A percentile compares a stretch with the other conserved stretches of the same genome.
Evolutionary conservation across 30 jellyfish, hydroid and myxozoan genomes (phyloP).

Genomic region (Hydra vulgaris): DNA sequence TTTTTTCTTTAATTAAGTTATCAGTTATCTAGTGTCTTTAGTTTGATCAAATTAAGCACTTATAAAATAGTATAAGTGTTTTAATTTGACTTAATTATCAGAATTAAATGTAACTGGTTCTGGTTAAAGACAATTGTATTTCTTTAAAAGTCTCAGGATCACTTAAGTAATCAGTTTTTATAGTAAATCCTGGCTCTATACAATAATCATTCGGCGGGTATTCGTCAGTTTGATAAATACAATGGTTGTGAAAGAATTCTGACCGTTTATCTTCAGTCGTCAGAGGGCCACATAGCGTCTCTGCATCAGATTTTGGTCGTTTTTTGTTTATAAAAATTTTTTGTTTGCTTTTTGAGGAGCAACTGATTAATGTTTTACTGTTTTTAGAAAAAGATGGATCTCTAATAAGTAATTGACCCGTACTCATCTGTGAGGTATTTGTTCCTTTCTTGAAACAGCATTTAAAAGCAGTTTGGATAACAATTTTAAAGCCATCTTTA

Average conservation of each 20-base stretch:
- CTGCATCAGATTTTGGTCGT: neutral
- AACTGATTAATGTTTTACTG: no score
- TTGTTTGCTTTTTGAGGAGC: neutral
- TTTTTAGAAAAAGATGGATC: no score
- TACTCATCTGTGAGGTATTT: no score
- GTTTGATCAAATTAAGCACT: no score
- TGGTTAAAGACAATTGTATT: neutral
- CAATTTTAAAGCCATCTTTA: conserved; percentile 78
- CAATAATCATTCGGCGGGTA: neutral
- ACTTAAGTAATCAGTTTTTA: neutral
- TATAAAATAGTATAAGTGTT: no score
- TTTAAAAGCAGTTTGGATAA: conserved; percentile 41
- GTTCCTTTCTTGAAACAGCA: neutral
- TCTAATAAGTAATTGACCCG: no score
- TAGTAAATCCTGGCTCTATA: neutral
- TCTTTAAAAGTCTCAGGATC: neutral
- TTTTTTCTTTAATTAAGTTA: no score
- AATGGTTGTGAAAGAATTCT: neutral
- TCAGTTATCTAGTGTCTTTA: no score
- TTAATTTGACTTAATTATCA: no score
- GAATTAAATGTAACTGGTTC: neutral
- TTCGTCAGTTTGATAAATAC: neutral
- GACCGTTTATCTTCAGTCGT: neutral
- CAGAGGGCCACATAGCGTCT: neutral
- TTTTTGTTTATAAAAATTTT: neutral